Base-by-base conservation (phyloP, 2,888 invertebrate species). In the Isotomurus palustris region DNA sequence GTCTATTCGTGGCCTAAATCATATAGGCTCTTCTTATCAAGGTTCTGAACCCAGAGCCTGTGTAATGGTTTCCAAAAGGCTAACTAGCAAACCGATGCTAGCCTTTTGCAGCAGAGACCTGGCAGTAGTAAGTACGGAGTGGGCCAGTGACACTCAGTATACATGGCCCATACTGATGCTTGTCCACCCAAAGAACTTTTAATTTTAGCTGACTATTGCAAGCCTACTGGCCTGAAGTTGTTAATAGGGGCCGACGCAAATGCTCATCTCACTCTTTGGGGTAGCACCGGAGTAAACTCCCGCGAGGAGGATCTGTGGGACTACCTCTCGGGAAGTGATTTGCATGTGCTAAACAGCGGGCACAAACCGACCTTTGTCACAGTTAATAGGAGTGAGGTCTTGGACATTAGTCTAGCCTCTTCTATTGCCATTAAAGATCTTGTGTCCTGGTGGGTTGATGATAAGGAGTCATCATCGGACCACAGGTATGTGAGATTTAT, bases 261-360 rank as follows among this genome's bases (percentile, higher is more conserved):
- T 47, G 56, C 64, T 1, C 64, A 64, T 32, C 61, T 59, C 52
- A 12, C 22, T 8, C 1, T 54, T 5, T 64, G 61, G 61, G 58
- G 59, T 2, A 52, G 59, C 28, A 48, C 43, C 1, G 45, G 57
- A n/a, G 8, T 2, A 3, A 64, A 62, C 35, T 17, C 44, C 2
- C 36, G 59, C 6, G 64, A 57, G 1, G 35, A 45, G 12, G 40
- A 45, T 2, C 45, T 64, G 1, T 27, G 47, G 1, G 61, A 61
- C 1, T 64, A 29, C 21, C 40, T 62, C 1, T n/a, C 41, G 2
- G 2, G 35, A 0, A 40, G 53, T 2, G 47, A 53, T 21, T 12
- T 64, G 21, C 50, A 50, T 14, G 53, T 62, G 1, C 10, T 55
- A 2, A 64, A 64, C 24, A n/a, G 14, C 10, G 62, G 63, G 1